Base-by-base conservation (phyloP, 1,140 invertebrate genomes). In the Venustaconcha ellipsiformis region DNA sequence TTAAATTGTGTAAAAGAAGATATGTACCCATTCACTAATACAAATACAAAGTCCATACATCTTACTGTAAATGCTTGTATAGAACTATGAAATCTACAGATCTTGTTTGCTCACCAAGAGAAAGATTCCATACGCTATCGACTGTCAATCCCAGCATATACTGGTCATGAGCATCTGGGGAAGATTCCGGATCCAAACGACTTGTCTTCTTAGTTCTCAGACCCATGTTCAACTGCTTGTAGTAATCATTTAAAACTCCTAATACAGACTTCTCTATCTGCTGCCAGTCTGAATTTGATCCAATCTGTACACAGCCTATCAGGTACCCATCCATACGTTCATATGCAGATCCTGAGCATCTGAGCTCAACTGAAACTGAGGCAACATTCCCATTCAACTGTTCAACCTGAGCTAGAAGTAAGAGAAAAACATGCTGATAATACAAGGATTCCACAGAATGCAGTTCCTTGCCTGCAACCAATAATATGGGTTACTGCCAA, bases 101-200 rank as follows among this genome's bases (percentile, higher is more conserved):
- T 48, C 11, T 6, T 48, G 18, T 37, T 70, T 48, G 71, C 81
- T 74, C 72, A 89, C 88, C 86, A 73, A 89, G 82, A 70, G 80
- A 81, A 78, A 81, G 87, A 20, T 80, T 71, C 64, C 81, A 83
- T 71, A 89, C 82, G 76, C 82, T 84, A 20, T 81, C 67, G 5
- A 79, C 70, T 30, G 76, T 79, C 20, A 89, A 75, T 14, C 85
- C 88, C 14, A 89, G 74, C 5, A 83, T 82, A 68, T 83, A 88
- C 18, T 78, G 70, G 14, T 70, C 62, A 14, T 76, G 74, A 26
- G 80, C 67, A 12, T 58, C 72, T 12, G 72, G 71, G 3, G 72
- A 63, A 11, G 68, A 59, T 23, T 85, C 85, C 14, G 81, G 82
- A 58, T 87, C 85, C 37, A 84, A 74, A 17, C 85, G 78, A 62